These are phyloP conservation scores for Liolophura sinensis DNA, from an alignment of 1,140 invertebrate species.

Conservation along the genomic window DNA sequence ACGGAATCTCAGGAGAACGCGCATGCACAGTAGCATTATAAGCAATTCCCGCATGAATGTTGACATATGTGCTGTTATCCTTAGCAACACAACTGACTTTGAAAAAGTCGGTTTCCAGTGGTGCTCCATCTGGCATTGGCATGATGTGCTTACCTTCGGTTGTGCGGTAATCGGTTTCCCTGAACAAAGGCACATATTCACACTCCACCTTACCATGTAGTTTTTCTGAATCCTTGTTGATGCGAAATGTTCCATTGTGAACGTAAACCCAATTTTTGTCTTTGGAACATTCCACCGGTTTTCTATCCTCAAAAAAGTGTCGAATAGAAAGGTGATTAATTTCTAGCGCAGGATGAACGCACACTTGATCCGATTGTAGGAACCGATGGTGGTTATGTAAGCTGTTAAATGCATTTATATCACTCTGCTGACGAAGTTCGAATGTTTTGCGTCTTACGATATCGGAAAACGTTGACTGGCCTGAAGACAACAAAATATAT, in stretches of 20 bases:
- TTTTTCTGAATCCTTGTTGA: background rate
- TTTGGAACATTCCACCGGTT: conserved; percentile 66
- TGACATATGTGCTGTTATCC: background rate
- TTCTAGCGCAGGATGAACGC: conserved; percentile 69
- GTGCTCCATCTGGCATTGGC: conserved; percentile 1
- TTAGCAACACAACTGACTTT: background rate
- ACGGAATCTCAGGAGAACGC: no score
- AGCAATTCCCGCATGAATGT: conserved; percentile 1
- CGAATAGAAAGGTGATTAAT: conserved; percentile 71
- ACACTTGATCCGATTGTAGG: conserved; percentile 50
- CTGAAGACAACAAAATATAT: no score
- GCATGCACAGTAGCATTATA: background rate
- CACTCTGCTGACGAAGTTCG: no score
- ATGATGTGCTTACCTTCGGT: background rate
- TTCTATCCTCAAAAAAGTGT: conserved; percentile 67
- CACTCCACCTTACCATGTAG: background rate
- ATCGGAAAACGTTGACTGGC: no score
- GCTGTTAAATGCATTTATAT: no score
- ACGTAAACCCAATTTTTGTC: conserved; percentile 51
- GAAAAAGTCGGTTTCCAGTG: background rate
- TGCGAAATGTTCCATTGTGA: background rate
- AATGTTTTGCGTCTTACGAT: no score
- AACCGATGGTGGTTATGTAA: no score
- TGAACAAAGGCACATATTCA: background rate
- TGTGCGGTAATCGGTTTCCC: background rate